Evolutionary conservation across 2,113 vertebrate species (phyloP), one percentile per base, ranked within the genome.

Genomic region (Cricetomys ansorgei): DNA sequence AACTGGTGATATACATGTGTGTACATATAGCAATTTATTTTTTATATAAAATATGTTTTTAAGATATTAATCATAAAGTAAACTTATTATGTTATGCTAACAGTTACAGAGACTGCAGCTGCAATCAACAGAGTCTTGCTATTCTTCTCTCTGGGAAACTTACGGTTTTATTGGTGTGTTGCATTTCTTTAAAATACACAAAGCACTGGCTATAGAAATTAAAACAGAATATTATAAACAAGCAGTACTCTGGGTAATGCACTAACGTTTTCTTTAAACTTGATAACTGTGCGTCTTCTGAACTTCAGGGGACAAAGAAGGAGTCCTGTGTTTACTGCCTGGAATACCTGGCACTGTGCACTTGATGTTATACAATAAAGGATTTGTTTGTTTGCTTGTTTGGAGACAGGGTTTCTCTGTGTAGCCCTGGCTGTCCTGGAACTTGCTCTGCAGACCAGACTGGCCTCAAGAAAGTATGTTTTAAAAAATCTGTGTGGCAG

Each of bases 101-200:
- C 11, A 11, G 0, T 9, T 1, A 1, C 0, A 16, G 23, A 57
- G 3, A 1, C 2, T 17, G 8, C 0, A 12, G 16, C 37, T 2
- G 0, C 9, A 11, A 1, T 1, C n/a, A 55, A 16, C 1, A 5
- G 4, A 3, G 16, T 17, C 45, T 59, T 43, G 0, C 37, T 25
- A 10, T 17, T 0, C 34, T 21, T 67, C 43, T 57, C 55, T 64
- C 59, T 34, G 43, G n/a, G 89, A 88, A 31, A 1, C 73, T 13
- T 25, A 7, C 4, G 16, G 27, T 43, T 81, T 64, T 19, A 25
- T 34, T 31, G 86, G 15, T 23, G 75, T 29, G 12, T 19, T 55
- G 12, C 11, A 23, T 70, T 59, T 72, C 62, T 65, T 7, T 50
- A 50, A 10, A 15, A 5, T 15, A 77, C 31, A 79, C 48, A 34